Base-by-base conservation (phyloP, 2,797 vertebrate species). In the Neosilurus mollespiculum region DNA sequence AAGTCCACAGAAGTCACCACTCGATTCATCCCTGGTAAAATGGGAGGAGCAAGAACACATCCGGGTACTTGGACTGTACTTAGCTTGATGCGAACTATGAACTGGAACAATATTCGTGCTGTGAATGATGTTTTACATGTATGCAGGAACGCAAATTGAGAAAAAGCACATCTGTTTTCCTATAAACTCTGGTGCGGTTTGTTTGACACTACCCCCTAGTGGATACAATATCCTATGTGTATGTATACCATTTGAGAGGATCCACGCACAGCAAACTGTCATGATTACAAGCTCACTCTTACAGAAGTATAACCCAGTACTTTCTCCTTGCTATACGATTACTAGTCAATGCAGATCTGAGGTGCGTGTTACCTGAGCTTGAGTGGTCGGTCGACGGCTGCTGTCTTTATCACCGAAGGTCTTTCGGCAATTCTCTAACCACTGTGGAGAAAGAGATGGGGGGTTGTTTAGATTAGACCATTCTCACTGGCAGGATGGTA, bases 361-460 rank as follows among this genome's bases (percentile, higher is more conserved):
- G 12, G 78, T 58, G 59, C 71, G 53, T 83, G 89, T 85, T 95
- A 99, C 98, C 94, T 99, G 97, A 84, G 95, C 93, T 59, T 97
- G 96, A 86, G 95, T 96, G 81, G 94, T 96, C 70, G 93, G 87
- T 81, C 89, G 91, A 64, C 95, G 96, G 89, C 92, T 90, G 87
- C 94, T 90, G 79, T 97, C 96, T 92, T 96, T 96, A 86, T 95
- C 94, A 78, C 97, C 95, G 87, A 99, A 99, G 1, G 97, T 98
- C 90, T 96, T 97, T 94, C 96, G 97, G 93, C 98, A 99, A 90
- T 98, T 96, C 81, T 97, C 95, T 84, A 99, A 92, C 98, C 98
- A 99, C 98, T 99, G 82, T n/a, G 34, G 81, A 34, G 37, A 51
- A 15, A 67, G 65, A 78, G 18, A 83, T 22, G 64, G 37, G 22